Conservation (phyloP, 2,888 invertebrate species). For the Cecidostiba fungosa region DNA sequence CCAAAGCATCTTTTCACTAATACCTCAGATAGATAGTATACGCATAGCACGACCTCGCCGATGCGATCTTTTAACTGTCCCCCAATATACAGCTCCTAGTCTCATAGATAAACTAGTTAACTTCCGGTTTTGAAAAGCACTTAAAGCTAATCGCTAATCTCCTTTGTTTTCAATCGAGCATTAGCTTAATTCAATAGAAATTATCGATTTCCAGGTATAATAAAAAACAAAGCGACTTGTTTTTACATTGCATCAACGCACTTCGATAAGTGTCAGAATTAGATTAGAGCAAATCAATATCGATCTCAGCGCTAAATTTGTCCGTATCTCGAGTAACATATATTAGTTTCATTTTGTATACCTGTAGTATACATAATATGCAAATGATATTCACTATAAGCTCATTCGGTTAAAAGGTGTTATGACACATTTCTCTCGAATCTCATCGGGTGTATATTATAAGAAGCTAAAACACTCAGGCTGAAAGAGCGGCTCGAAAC, state of each 20-base stretch:
- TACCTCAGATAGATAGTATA: slow-evolving; percentile 9
- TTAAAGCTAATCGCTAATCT: slow-evolving; percentile 33
- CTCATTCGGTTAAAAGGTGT: slow-evolving; percentile 5
- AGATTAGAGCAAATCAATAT: not conserved
- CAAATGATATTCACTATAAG: not conserved
- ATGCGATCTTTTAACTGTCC: slow-evolving; percentile 8
- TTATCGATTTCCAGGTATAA: not conserved
- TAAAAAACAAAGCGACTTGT: not conserved
- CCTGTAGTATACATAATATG: slow-evolving; percentile 1
- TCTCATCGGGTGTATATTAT: not conserved
- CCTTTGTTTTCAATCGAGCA: slow-evolving; percentile 14
- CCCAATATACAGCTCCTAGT: not conserved
- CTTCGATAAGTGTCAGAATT: not conserved
- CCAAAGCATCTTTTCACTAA: slow-evolving; percentile 13
- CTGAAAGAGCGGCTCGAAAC: not conserved
- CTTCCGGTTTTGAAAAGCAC: slow-evolving; percentile 19
- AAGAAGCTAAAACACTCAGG: not conserved
- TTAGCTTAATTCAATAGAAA: slow-evolving; percentile 17
- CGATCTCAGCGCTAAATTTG: not conserved
- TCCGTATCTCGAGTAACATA: not conserved
- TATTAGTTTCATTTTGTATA: not conserved
- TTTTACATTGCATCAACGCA: not conserved
- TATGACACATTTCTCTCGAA: slow-evolving; percentile 2
- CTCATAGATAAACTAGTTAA: slow-evolving; percentile 23
- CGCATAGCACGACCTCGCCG: slow-evolving; percentile 8